These are phyloP conservation scores for Bombus waltoni DNA, from an alignment of 1,140 invertebrate genomes.

Conservation along the genomic window DNA sequence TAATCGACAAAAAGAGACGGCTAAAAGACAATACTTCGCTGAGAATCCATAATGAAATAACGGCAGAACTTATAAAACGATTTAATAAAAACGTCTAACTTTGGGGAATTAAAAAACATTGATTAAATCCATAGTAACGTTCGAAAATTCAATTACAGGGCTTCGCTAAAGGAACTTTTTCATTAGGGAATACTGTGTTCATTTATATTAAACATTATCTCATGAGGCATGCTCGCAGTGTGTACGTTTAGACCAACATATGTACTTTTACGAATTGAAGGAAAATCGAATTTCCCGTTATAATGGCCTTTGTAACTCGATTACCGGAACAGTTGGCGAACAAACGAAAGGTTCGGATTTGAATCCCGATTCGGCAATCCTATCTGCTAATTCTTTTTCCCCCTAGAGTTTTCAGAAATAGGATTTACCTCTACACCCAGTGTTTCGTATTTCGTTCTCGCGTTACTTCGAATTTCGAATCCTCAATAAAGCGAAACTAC, in stretches of 20 bases:
- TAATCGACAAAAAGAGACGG: too few species aligned
- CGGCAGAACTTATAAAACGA: too few species aligned
- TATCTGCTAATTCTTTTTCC: constrained; percentile 11
- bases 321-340: neutral
- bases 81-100: too few species aligned
- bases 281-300: constrained; percentile 7
- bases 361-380: constrained; percentile 8
- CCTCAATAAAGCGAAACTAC: neutral
- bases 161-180: neutral
- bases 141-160: neutral
- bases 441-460: neutral
- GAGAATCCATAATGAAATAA: too few species aligned
- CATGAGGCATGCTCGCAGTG: neutral
- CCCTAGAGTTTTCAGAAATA: neutral
- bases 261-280: neutral
- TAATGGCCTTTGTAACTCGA: constrained; percentile 10
- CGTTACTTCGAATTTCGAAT: neutral
- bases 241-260: neutral
- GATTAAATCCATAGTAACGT: too few species aligned
- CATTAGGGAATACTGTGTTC: neutral
- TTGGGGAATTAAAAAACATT: too few species aligned
- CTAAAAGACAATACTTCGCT: too few species aligned
- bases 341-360: neutral
- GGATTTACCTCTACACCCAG: neutral
- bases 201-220: neutral